Percentiles rank a stretch among this genome's conserved stretches.
Conservation (phyloP, 2,888 invertebrate species). For the Adelphocoris suturalis region DNA sequence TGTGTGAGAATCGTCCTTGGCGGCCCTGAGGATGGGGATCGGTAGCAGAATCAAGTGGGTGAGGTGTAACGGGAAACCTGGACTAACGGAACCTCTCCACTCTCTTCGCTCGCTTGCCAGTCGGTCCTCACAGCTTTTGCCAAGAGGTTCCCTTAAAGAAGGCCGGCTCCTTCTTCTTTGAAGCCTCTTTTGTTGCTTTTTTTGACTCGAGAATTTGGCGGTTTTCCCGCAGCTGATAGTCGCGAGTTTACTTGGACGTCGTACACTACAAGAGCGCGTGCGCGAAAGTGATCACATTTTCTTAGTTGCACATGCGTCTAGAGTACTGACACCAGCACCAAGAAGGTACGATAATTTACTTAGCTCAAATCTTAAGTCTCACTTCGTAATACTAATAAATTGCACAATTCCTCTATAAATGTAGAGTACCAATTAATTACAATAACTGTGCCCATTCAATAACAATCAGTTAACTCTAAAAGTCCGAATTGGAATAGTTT, state of each 20-base stretch:
- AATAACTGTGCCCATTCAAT: no score
- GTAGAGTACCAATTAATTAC: no score
- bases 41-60: constrained; percentile 66
- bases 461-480: no score
- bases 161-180: constrained; percentile 12
- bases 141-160: not conserved
- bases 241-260: not conserved
- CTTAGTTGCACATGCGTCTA: not conserved
- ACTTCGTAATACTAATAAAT: not conserved
- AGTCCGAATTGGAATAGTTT: no score
- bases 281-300: not conserved
- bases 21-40: constrained; percentile 11
- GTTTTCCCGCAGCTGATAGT: not conserved
- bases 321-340: not conserved
- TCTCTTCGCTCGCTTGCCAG: constrained; percentile 37
- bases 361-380: not conserved
- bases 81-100: constrained; percentile 53
- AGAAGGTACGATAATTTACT: not conserved
- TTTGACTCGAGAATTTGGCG: not conserved
- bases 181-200: not conserved
- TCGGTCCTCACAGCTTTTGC: constrained; percentile 24
- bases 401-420: no score
- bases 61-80: constrained; percentile 68
- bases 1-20: constrained; percentile 37
- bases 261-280: not conserved